Percentiles rank a stretch among this genome's conserved stretches.
phyloP scores from a whole-genome alignment of 2,888 invertebrate species.

The Pseudococcus jackbeardsleyi region DNA sequence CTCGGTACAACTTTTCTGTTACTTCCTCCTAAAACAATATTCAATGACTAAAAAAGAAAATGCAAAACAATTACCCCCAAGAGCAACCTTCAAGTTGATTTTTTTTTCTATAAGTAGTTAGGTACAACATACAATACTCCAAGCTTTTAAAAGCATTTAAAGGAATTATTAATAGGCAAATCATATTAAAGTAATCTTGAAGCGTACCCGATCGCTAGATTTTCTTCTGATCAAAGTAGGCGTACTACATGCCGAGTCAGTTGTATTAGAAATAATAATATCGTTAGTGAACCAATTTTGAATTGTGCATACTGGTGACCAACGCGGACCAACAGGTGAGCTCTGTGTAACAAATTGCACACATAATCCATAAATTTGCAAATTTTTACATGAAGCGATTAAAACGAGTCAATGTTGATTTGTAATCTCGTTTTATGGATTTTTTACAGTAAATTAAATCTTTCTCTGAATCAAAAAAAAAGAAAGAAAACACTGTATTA shows the following conservation, averaged over 20 bases:
- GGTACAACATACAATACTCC: not conserved
- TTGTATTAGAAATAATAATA: conserved; percentile 35
- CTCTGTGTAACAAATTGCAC: conserved; percentile 49
- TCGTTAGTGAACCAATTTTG: conserved; percentile 61
- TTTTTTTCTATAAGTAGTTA: no score
- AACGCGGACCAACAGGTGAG: conserved; percentile 58
- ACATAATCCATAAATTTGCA: not conserved
- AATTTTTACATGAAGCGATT: not conserved
- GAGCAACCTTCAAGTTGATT: no score
- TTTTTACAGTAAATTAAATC: no score
- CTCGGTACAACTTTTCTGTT: no score
- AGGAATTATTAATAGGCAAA: not conserved
- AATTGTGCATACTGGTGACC: conserved; percentile 59
- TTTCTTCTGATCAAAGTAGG: conserved; percentile 56
- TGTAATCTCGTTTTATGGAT: no score
- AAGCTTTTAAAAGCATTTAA: not conserved
- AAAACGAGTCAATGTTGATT: not conserved
- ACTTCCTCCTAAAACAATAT: no score
- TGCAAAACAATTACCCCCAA: no score
- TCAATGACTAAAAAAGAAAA: no score
- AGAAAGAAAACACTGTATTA: no score
- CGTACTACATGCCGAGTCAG: conserved; percentile 59
- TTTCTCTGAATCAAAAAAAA: no score
- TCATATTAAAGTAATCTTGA: not conserved
- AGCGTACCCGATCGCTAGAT: conserved; percentile 57